Conservation (phyloP, 2,113 vertebrate species). For the Megatriorchis doriae region DNA sequence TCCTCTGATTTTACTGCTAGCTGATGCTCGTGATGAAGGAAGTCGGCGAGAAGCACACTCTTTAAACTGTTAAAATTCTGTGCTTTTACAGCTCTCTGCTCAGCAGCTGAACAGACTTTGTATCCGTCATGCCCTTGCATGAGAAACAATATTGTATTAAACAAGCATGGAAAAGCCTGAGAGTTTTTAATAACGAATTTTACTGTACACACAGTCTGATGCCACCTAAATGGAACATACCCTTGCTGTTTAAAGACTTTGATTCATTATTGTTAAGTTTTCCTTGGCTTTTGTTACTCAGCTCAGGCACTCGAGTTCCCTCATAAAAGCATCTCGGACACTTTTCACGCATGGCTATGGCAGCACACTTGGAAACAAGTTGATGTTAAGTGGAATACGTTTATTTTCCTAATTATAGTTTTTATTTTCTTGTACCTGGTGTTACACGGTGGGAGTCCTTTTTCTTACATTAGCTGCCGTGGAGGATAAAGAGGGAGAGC, state of each 20-base stretch:
- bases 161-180: not conserved
- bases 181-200: not conserved
- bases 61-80: not conserved
- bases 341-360: not conserved
- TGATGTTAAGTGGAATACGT: not conserved
- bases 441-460: not conserved
- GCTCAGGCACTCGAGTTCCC: not conserved
- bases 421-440: not conserved
- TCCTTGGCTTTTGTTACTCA: not conserved
- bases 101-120: not conserved
- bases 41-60: rapidly evolving
- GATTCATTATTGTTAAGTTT: not conserved
- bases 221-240: not conserved
- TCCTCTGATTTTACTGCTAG: not conserved
- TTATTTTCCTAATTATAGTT: not conserved
- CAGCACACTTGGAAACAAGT: not conserved
- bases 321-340: not conserved
- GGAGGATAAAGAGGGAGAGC: not conserved
- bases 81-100: not conserved
- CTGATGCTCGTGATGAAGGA: not conserved
- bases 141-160: not conserved
- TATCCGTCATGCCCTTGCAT: rapidly evolving
- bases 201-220: not conserved
- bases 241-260: not conserved
- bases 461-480: not conserved